phyloP scores from a whole-genome alignment of 64 coral and sea anemone species.

The Stylophora pistillata region DNA sequence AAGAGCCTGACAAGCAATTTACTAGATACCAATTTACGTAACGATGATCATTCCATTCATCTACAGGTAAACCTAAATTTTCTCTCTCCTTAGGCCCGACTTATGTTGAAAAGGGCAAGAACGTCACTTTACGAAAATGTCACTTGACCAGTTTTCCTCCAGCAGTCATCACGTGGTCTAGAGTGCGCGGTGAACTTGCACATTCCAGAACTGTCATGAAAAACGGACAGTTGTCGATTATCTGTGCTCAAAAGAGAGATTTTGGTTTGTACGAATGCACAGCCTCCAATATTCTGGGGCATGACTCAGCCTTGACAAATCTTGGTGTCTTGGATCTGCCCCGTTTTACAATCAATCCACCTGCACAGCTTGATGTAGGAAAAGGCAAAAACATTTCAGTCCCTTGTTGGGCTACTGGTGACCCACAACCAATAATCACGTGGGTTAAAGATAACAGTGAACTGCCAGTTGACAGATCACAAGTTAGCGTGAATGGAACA shows the following conservation, averaged over 20 bases:
- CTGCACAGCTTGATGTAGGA: neutral
- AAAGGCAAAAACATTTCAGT: neutral
- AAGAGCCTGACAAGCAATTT: neutral
- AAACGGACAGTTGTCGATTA: constrained; percentile 8
- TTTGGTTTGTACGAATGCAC: constrained; percentile 43
- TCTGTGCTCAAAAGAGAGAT: constrained; percentile 25
- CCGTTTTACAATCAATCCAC: constrained; percentile 32
- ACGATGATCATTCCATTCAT: neutral
- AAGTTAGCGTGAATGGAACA: neutral
- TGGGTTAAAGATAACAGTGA: constrained; percentile 8
- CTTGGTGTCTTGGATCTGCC: constrained; percentile 24
- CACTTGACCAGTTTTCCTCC: constrained; percentile 59
- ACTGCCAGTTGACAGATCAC: constrained; percentile 4
- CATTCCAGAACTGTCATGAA: neutral
- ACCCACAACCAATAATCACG: constrained; percentile 1
- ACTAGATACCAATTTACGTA: neutral
- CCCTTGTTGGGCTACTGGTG: constrained; percentile 3
- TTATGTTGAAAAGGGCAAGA: constrained; percentile 53
- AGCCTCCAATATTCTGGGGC: constrained; percentile 43
- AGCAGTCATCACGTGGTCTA: constrained; percentile 53
- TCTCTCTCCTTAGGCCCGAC: constrained; percentile 33
- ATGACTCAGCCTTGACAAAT: neutral
- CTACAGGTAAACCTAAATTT: constrained; percentile 19
- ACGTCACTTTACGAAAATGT: constrained; percentile 63
- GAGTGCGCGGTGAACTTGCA: constrained; percentile 16